Percentiles rank a stretch among this genome's conserved stretches.
phyloP scores from a whole-genome alignment of 2,113 vertebrate genomes.

The Semnornis frantzii region DNA sequence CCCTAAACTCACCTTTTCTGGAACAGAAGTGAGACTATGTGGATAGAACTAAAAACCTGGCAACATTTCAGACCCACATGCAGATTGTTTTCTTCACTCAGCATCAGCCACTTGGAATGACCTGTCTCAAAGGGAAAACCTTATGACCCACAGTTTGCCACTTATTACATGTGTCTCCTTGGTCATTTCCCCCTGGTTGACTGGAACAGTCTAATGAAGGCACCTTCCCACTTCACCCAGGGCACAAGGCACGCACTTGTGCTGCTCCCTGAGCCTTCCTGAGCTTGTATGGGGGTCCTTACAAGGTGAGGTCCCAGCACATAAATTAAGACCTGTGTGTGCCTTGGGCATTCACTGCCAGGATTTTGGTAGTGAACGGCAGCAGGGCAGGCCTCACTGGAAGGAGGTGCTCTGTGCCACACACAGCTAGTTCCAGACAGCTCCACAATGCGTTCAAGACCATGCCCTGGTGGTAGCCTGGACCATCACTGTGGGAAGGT shows the following conservation, averaged over 20 bases:
- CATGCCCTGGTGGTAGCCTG: too few relatives aligned
- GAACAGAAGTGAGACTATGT: neutral
- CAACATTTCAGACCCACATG: neutral
- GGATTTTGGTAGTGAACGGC: neutral
- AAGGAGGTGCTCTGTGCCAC: neutral
- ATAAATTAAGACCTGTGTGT: neutral
- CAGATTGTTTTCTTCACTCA: neutral
- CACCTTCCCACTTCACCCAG: fast-evolving
- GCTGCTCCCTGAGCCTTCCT: neutral
- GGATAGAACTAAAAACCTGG: neutral
- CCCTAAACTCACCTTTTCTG: neutral
- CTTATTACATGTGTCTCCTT: neutral
- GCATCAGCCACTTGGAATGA: neutral
- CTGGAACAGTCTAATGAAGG: neutral
- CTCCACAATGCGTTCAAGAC: neutral
- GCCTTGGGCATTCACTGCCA: neutral
- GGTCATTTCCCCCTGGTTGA: neutral
- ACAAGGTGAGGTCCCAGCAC: neutral
- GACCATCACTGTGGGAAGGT: neutral
- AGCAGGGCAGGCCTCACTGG: neutral
- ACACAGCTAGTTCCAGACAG: neutral
- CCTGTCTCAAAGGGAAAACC: neutral
- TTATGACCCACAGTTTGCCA: neutral
- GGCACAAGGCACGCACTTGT: neutral
- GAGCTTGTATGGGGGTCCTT: neutral